These are phyloP conservation scores for Microplitis manilae DNA, from an alignment of 2,888 invertebrate genomes.

Conservation along the genomic window DNA sequence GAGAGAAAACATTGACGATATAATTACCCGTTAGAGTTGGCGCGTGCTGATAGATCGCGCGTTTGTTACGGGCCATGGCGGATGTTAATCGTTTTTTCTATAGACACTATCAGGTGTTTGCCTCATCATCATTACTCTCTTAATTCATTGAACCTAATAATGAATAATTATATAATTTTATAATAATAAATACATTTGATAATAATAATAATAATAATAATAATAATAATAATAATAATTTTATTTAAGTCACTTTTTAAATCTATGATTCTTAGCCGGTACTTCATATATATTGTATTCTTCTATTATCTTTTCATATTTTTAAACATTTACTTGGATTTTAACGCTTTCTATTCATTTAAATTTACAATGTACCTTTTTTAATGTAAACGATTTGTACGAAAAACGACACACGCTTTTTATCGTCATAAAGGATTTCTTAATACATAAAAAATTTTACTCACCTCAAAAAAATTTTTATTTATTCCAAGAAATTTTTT, in stretches of 20 bases:
- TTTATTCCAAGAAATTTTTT: too few relatives aligned
- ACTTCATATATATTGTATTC: too few relatives aligned
- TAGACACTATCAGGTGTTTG: conserved; percentile 10
- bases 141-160: conserved; percentile 1
- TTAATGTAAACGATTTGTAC: background rate
- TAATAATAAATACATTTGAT: too few relatives aligned
- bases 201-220: too few relatives aligned
- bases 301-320: too few relatives aligned
- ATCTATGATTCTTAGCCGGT: too few relatives aligned
- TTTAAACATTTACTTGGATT: too few relatives aligned
- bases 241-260: too few relatives aligned
- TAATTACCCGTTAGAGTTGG: conserved; percentile 54
- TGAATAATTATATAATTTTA: background rate
- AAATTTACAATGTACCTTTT: background rate
- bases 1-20: conserved; percentile 52
- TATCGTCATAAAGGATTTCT: too few relatives aligned
- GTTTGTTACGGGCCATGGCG: conserved; percentile 64
- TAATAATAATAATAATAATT: too few relatives aligned
- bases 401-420: background rate
- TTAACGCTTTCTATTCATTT: background rate
- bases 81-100: conserved; percentile 57
- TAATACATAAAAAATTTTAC: too few relatives aligned
- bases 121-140: conserved; percentile 10
- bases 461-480: too few relatives aligned
- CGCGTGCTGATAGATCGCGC: conserved; percentile 50